phyloP scores from a whole-genome alignment of 2,888 invertebrate genomes.

The Nebria brevicollis region DNA sequence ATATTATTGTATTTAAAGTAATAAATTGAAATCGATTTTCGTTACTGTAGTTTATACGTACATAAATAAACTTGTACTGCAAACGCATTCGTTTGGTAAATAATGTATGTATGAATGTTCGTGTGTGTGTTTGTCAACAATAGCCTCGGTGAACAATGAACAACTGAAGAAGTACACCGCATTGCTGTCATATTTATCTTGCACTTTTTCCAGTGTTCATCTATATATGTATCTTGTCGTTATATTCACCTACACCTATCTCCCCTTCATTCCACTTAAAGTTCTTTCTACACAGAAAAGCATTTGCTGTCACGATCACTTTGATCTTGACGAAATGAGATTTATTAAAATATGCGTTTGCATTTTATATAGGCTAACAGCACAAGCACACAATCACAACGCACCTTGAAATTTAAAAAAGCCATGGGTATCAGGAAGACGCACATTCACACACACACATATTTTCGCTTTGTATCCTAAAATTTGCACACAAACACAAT shows the following conservation, averaged over 20 bases:
- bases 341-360: conserved; percentile 13
- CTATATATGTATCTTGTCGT: background rate
- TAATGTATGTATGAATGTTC: background rate
- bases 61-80: too few relatives aligned
- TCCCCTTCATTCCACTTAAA: background rate
- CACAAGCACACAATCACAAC: background rate
- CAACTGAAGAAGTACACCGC: background rate
- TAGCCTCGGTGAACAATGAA: background rate
- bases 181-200: conserved; percentile 2
- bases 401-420: background rate
- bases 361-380: background rate
- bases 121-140: background rate
- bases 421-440: too few relatives aligned
- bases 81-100: background rate
- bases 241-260: background rate
- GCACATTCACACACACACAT: too few relatives aligned
- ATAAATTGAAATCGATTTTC: too few relatives aligned
- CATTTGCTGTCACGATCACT: conserved; percentile 7
- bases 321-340: conserved; percentile 19
- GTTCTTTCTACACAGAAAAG: background rate
- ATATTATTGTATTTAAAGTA: too few relatives aligned
- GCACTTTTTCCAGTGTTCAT: background rate
- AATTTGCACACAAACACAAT: too few relatives aligned
- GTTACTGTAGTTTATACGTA: too few relatives aligned
- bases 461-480: too few relatives aligned